A percentile compares a stretch with the other conserved stretches of the same genome.
Conservation (phyloP, 1,140 invertebrate genomes). For the Dendrolimus punctatus region DNA sequence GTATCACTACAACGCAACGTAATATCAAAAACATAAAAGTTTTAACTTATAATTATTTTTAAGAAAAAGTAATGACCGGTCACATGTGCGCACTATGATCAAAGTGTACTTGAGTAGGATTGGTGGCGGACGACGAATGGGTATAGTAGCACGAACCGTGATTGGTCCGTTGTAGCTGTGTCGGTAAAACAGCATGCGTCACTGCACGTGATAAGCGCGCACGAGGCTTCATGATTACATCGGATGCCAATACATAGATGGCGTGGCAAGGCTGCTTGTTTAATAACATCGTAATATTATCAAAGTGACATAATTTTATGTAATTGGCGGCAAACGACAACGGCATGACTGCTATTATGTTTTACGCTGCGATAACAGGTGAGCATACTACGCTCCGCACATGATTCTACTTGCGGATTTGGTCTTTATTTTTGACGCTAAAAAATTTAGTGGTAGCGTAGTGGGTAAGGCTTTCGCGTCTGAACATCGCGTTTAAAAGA, state of each 20-base stretch:
- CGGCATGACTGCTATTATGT: neutral
- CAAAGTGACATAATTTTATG: constrained; percentile 51
- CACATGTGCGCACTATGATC: constrained; percentile 51
- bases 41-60: constrained; percentile 12
- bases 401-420: no score
- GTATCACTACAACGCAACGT: constrained; percentile 3
- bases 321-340: constrained; percentile 23
- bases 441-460: no score
- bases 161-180: constrained; percentile 25
- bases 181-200: constrained; percentile 34
- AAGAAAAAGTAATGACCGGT: constrained; percentile 30
- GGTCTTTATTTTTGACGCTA: no score
- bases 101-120: constrained; percentile 31
- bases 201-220: constrained; percentile 41
- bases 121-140: constrained; percentile 26
- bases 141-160: constrained; percentile 21
- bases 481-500: no score
- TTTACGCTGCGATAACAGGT: neutral
- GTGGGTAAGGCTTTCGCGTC: no score
- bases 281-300: constrained; percentile 23
- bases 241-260: constrained; percentile 24
- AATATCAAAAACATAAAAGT: constrained; percentile 9
- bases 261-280: constrained; percentile 37
- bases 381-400: neutral
- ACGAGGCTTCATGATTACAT: constrained; percentile 19